Evolutionary conservation across 2,888 invertebrate genomes (phyloP).

Genomic region (Orchesellides sinensis): DNA sequence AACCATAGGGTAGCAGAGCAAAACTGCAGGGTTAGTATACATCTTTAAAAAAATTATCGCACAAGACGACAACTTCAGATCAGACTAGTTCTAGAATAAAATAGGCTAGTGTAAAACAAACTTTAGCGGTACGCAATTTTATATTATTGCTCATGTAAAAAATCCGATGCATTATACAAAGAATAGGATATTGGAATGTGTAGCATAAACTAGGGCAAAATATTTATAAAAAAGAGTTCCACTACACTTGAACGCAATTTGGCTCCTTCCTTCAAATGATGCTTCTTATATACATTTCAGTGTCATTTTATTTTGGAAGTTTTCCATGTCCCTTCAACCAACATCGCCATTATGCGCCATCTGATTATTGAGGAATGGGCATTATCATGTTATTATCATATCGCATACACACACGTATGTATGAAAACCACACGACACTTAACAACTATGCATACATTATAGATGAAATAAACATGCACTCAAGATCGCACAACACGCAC

Average conservation of each 20-base stretch:
- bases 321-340: conserved; percentile 53
- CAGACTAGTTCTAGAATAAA: too few species aligned
- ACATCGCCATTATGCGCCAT: conserved; percentile 50
- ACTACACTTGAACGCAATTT: conserved; percentile 45
- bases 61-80: neutral
- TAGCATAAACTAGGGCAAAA: conserved; percentile 29
- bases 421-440: neutral
- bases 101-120: too few species aligned
- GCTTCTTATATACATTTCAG: conserved; percentile 16
- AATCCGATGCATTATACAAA: neutral
- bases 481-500: neutral
- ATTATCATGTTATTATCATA: conserved; percentile 2
- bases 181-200: neutral
- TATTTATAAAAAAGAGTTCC: too few species aligned
- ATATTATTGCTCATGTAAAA: too few species aligned
- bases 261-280: conserved; percentile 35
- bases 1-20: too few species aligned
- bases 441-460: neutral
- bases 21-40: neutral
- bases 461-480: neutral
- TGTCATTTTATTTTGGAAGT: conserved; percentile 55
- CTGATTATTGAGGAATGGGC: conserved; percentile 32
- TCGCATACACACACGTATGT: neutral
- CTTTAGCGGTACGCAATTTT: too few species aligned
- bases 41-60: neutral